These are phyloP conservation scores for Aporophyla lueneburgensis DNA, from an alignment of 2,888 invertebrate species.

Conservation along the genomic window DNA sequence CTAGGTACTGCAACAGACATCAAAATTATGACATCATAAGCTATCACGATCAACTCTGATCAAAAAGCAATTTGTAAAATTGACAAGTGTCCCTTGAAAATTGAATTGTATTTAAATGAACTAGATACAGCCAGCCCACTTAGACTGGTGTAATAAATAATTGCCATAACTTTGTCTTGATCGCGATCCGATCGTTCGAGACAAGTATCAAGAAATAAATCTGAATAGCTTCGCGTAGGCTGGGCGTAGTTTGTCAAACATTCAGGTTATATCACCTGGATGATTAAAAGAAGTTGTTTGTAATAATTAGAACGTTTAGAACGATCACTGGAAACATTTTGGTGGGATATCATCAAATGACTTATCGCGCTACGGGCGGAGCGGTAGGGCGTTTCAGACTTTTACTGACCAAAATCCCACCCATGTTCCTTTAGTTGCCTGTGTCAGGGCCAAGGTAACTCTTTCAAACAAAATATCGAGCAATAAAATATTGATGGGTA, in stretches of 20 bases:
- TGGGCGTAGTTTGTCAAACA: constrained; percentile 68
- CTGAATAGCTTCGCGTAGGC: constrained; percentile 64
- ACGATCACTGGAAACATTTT: neutral
- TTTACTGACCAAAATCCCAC: no score
- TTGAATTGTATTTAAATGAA: constrained; percentile 60
- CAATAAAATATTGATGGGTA: no score
- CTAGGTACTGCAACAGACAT: neutral
- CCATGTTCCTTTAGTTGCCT: no score
- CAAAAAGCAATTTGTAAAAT: constrained; percentile 53
- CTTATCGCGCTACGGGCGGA: no score
- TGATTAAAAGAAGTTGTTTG: constrained; percentile 51
- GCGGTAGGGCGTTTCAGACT: no score
- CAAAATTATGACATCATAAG: constrained; percentile 32
- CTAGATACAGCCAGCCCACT: constrained; percentile 45
- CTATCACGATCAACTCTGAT: constrained; percentile 29
- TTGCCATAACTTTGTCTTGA: constrained; percentile 49
- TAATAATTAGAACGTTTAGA: constrained; percentile 19
- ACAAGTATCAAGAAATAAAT: constrained; percentile 71
- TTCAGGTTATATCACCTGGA: constrained; percentile 60
- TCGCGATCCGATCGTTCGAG: constrained; percentile 54
- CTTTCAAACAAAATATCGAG: no score
- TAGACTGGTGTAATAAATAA: constrained; percentile 58
- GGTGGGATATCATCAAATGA: no score
- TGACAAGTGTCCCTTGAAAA: constrained; percentile 45
- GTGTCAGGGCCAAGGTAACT: no score